phyloP scores from a whole-genome alignment of 1,140 invertebrate genomes.

The Drosophila ficusphila region DNA sequence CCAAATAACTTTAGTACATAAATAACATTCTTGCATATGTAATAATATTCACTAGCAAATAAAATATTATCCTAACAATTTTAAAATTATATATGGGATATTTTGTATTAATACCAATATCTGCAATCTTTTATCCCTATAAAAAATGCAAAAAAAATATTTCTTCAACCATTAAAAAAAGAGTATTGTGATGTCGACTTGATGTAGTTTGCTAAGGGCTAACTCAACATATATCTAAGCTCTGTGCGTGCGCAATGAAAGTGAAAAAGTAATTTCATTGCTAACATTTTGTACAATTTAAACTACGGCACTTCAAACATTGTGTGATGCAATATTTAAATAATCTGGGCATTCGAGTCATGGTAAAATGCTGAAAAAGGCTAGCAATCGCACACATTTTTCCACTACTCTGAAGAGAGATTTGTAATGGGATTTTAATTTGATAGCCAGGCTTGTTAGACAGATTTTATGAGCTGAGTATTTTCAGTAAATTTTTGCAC shows the following conservation, averaged over 20 bases:
- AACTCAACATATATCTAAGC: not conserved
- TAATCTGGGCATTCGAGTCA: not conserved
- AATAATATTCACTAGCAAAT: not conserved
- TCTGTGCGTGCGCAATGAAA: constrained; percentile 49
- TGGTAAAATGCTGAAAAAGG: not conserved
- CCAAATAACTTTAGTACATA: not conserved
- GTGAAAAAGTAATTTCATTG: constrained; percentile 49
- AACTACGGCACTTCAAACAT: constrained; percentile 11
- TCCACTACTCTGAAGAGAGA: not conserved
- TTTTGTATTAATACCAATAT: too few relatives aligned
- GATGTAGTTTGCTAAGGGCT: not conserved
- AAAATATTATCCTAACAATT: too few relatives aligned
- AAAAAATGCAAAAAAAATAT: too few relatives aligned
- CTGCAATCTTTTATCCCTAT: too few relatives aligned
- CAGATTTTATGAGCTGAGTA: constrained; percentile 7
- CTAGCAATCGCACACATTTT: not conserved
- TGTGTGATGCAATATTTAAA: constrained; percentile 5
- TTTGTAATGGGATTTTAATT: constrained; percentile 1
- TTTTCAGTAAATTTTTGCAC: constrained; percentile 6
- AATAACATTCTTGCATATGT: not conserved
- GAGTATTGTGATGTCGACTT: constrained; percentile 39
- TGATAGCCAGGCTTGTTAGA: constrained; percentile 1
- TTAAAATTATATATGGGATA: too few relatives aligned
- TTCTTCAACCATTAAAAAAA: too few relatives aligned
- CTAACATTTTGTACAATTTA: constrained; percentile 14